Evolutionary conservation across 1,140 invertebrate species (phyloP), one percentile per base, ranked within the genome.

Genomic region (Dinothrombium tinctorium): DNA sequence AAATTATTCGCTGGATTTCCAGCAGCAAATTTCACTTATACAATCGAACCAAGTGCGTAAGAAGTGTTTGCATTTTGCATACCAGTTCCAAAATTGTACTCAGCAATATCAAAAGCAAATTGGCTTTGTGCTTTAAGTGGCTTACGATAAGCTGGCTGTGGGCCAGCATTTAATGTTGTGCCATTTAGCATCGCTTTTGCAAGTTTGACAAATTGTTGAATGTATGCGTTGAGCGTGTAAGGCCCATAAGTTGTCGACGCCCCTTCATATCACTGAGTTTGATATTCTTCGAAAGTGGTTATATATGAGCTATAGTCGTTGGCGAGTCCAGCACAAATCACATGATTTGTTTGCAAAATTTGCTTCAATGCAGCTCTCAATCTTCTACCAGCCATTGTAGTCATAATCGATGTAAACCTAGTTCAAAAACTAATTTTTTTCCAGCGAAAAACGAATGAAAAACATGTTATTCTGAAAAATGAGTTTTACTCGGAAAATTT

Each of bases 201-300:
- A 1, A 94, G 55, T 33, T 71, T 66, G 14, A 62, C 58, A 50
- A 75, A 90, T 35, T 79, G 71, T 45, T 77, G 65, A 26, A 83
- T 62, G 51, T 87, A 87, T 20, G 89, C 76, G 2, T 70, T 64
- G 0, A 87, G 60, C 17, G 33, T 37, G 21, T 89, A 67, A 0
- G 82, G 83, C 0, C 84, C 84, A 50, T 64, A 90, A 48, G 89
- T 79, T 0, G 84, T 94, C 0, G 82, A 87, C 0, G 80, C 84
- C 0, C 74, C 84, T 64, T 94, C 86, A 52, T 92, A 94, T 14
- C 83, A 63, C 59, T 92, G 82, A n/a, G 72, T 61, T 65, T 86
- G 69, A 38, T 43, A 92, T 59, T 92, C 86, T 59, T 92, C 82
- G 36, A 69, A 76, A 1, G 84, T 90, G 1, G 77, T 65, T 20